phyloP scores from a whole-genome alignment of 2,888 invertebrate genomes.

The Dinocampus coccinellae region DNA sequence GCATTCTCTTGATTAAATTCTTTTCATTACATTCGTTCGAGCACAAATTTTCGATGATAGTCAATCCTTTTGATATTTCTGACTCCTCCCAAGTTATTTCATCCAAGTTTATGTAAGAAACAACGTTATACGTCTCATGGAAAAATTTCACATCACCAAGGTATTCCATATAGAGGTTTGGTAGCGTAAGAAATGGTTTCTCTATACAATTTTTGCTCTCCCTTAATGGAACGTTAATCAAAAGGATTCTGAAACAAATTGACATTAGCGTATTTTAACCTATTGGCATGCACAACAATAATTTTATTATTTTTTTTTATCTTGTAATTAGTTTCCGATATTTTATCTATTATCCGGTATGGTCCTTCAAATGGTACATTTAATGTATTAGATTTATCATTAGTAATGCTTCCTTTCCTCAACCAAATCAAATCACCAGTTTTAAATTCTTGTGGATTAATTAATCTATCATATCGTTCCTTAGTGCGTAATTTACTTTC shows the following conservation, averaged over 20 bases:
- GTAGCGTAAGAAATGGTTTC: neutral
- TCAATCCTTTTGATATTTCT: neutral
- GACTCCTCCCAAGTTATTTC: constrained; percentile 16
- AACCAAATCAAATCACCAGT: constrained; percentile 26
- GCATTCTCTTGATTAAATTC: neutral
- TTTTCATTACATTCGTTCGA: constrained; percentile 7
- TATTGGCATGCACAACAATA: constrained; percentile 28
- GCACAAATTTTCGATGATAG: neutral
- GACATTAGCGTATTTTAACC: constrained; percentile 32
- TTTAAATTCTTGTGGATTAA: constrained; percentile 4
- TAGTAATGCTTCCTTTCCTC: constrained; percentile 22
- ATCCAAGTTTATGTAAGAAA: constrained; percentile 15
- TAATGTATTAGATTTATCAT: constrained; percentile 24
- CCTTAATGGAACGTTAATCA: neutral
- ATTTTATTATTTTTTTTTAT: constrained; percentile 22
- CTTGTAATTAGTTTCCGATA: constrained; percentile 26
- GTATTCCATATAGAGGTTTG: constrained; percentile 14
- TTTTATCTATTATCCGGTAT: constrained; percentile 21
- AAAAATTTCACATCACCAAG: constrained; percentile 5
- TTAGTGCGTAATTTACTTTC: constrained; percentile 29
- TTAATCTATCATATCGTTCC: constrained; percentile 21
- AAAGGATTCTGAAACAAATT: constrained; percentile 27
- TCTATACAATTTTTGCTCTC: neutral
- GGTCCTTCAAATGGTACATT: constrained; percentile 27
- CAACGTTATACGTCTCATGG: constrained; percentile 18